Conservation (phyloP, 2,113 vertebrate species). For the Cacatua alba region DNA sequence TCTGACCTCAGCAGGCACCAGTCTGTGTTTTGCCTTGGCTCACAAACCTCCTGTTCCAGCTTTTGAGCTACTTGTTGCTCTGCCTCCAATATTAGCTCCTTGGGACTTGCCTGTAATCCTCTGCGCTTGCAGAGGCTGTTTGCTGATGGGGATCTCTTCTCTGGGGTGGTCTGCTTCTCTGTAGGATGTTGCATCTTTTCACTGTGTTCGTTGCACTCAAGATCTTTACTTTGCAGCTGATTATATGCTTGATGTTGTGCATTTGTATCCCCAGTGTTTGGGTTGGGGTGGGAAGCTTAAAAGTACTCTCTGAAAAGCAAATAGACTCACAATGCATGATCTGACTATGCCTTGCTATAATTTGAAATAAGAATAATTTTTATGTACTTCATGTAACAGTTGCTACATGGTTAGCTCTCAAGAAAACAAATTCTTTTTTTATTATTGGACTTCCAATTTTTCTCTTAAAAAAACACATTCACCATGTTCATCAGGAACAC, state of each 20-base stretch:
- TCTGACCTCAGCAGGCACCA: neutral
- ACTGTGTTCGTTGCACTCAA: neutral
- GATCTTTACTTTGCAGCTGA: neutral
- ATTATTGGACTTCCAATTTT: neutral
- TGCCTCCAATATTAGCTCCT: neutral
- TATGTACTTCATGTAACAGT: neutral
- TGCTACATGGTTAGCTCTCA: neutral
- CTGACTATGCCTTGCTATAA: neutral
- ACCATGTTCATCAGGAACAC: neutral
- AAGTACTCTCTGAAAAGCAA: neutral
- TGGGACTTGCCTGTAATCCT: neutral
- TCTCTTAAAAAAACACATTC: neutral
- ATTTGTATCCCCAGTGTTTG: accelerated
- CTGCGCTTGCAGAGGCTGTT: neutral
- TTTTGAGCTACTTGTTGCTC: neutral
- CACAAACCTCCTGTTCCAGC: neutral
- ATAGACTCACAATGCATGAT: neutral
- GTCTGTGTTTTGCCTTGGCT: neutral
- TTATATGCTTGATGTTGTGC: neutral
- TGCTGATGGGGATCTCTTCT: neutral
- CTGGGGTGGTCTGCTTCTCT: neutral
- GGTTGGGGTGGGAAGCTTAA: neutral
- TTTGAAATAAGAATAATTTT: neutral
- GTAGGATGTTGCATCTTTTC: neutral
- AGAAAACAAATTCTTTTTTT: neutral